Evolutionary conservation across 2,888 invertebrate species (phyloP).

Genomic region (Halictus quadricinctus): DNA sequence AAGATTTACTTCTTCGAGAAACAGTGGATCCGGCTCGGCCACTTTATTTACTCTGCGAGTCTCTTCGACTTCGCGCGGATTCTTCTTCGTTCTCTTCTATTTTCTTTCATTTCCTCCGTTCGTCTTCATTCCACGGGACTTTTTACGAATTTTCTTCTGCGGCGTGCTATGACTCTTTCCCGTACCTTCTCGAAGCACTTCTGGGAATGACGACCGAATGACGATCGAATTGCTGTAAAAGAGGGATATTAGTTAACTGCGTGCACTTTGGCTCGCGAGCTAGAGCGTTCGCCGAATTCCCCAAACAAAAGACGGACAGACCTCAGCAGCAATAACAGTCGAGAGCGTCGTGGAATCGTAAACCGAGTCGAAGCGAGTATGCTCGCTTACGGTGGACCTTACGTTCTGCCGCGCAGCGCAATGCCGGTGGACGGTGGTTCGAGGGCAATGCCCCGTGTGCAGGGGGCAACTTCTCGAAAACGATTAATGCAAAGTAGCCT

Average conservation of each 20-base stretch:
- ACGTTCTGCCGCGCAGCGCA: no score
- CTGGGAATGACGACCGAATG: background rate
- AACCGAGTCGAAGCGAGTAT: background rate
- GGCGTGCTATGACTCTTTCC: background rate
- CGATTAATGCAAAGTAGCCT: slow-evolving; percentile 72
- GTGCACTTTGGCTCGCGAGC: no score
- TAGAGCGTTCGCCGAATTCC: background rate
- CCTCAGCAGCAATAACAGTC: background rate
- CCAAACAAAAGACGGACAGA: background rate
- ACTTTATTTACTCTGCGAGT: background rate
- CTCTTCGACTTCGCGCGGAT: background rate
- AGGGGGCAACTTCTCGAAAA: slow-evolving; percentile 50
- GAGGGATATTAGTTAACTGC: no score
- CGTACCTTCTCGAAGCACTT: background rate
- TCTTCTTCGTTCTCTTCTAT: background rate
- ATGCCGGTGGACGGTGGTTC: background rate
- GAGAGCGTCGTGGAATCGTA: background rate
- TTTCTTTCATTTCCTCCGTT: background rate
- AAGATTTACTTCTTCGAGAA: slow-evolving; percentile 34
- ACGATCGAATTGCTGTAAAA: background rate
- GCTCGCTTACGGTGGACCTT: no score
- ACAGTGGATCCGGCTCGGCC: background rate
- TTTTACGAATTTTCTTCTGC: background rate
- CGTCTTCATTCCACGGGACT: background rate
- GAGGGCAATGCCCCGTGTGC: slow-evolving; percentile 9